phyloP scores from a whole-genome alignment of 92 coral and sea anemone species.

The Epizoanthus fatuus region DNA sequence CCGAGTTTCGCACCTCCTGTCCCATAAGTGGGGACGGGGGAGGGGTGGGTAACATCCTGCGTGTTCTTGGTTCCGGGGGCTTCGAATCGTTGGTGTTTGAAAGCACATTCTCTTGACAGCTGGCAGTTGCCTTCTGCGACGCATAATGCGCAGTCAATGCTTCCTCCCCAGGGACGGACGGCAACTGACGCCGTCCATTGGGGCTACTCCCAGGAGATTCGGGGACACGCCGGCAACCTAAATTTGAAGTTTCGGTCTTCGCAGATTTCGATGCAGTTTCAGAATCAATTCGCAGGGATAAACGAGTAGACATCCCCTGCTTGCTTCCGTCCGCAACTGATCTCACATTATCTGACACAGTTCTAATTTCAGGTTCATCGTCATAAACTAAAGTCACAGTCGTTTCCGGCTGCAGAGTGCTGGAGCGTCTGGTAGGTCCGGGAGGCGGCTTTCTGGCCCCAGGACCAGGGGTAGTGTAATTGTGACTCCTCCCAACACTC shows the following conservation, averaged over 20 bases:
- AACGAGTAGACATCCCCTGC: neutral
- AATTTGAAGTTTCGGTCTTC: neutral
- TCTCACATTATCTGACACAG: neutral
- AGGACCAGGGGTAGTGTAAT: neutral
- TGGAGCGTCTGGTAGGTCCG: constrained; percentile 26
- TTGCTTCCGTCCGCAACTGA: neutral
- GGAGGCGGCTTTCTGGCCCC: constrained; percentile 23
- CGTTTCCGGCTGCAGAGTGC: constrained; percentile 81
- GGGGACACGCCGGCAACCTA: neutral
- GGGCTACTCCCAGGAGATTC: constrained; percentile 72
- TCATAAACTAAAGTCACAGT: constrained; percentile 81
- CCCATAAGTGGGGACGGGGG: constrained; percentile 80
- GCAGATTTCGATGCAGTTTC: neutral
- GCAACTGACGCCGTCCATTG: constrained; percentile 76
- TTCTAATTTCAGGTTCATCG: constrained; percentile 43
- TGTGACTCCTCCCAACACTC: neutral
- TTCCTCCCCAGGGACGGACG: constrained; percentile 70
- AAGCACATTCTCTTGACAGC: constrained; percentile 14
- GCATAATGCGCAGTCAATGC: constrained; percentile 3
- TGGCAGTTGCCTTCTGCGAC: constrained; percentile 3
- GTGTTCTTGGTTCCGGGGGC: constrained; percentile 59
- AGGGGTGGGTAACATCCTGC: constrained; percentile 85
- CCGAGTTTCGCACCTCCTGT: constrained; percentile 20
- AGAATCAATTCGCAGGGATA: constrained; percentile 12
- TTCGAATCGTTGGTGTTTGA: neutral